These are phyloP conservation scores for Dugesia japonica DNA, from an alignment of 2,888 invertebrate genomes.

Conservation along the genomic window DNA sequence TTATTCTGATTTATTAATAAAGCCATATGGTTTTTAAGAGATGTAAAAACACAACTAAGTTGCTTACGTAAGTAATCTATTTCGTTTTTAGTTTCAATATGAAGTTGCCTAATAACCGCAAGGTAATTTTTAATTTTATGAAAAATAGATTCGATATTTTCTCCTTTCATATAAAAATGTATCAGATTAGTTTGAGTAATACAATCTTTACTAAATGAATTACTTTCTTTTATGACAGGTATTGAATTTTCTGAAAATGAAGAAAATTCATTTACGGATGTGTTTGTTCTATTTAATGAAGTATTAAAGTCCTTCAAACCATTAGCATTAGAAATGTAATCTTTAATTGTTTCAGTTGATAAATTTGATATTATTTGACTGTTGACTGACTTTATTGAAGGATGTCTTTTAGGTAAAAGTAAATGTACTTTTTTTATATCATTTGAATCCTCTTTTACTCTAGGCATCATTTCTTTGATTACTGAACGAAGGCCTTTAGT, in stretches of 20 bases:
- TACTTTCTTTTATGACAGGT: neutral
- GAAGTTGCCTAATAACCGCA: neutral
- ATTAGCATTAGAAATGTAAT: neutral
- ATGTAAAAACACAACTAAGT: neutral
- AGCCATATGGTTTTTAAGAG: neutral
- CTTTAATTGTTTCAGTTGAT: neutral
- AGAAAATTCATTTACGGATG: neutral
- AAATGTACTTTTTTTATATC: neutral
- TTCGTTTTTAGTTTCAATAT: neutral
- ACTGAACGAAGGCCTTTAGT: neutral
- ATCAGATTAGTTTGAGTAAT: neutral
- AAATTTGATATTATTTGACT: neutral
- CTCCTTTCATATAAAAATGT: neutral
- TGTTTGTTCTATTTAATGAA: neutral
- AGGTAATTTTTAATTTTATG: neutral
- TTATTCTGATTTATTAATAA: neutral
- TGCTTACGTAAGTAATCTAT: neutral
- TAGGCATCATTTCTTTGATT: neutral
- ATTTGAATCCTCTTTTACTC: neutral
- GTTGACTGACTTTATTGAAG: neutral
- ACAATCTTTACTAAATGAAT: neutral
- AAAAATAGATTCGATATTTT: neutral
- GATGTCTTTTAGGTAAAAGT: neutral
- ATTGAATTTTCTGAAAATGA: neutral
- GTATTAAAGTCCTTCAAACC: neutral